Percentiles rank a stretch among this genome's conserved stretches.
phyloP scores from a whole-genome alignment of 2,797 vertebrate genomes.

The Myiothlypis chrysogaster region DNA sequence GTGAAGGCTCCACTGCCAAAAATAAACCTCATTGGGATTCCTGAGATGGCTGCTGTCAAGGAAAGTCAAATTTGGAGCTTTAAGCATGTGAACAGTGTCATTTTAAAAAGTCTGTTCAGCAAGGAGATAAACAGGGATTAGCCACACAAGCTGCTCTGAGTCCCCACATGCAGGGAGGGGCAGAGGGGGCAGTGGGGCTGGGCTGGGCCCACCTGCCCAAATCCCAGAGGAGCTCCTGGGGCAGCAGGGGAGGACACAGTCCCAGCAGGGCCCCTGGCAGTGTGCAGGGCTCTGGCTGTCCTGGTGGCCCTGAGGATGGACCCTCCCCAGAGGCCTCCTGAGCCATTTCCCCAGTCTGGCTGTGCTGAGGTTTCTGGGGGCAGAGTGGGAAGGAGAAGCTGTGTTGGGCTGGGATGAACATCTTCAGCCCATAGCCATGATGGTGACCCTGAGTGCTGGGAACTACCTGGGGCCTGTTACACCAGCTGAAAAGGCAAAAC shows the following conservation, averaged over 20 bases:
- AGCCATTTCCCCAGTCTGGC: fast-evolving
- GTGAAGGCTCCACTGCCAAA: constrained; percentile 23
- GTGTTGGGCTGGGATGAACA: neutral
- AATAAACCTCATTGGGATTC: constrained; percentile 58
- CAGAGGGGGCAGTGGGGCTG: neutral
- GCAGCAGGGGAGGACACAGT: fast-evolving
- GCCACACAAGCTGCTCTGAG: constrained; percentile 14
- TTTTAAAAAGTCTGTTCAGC: constrained; percentile 54
- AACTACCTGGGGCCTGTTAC: fast-evolving
- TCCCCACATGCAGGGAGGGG: neutral
- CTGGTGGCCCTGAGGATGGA: fast-evolving
- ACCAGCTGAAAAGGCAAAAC: neutral
- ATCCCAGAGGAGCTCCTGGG: neutral
- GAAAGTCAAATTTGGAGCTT: constrained; percentile 59
- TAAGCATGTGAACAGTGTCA: constrained; percentile 42
- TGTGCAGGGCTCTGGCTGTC: fast-evolving
- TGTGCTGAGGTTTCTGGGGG: neutral
- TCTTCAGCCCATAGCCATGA: neutral
- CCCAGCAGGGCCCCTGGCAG: neutral
- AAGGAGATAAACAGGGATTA: constrained; percentile 50
- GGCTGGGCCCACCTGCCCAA: neutral
- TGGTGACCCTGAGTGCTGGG: neutral
- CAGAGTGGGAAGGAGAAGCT: neutral
- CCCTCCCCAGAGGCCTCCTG: neutral
- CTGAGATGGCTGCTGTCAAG: constrained; percentile 58